phyloP scores from a whole-genome alignment of 2,888 invertebrate genomes.

The Agonum fuliginosum region DNA sequence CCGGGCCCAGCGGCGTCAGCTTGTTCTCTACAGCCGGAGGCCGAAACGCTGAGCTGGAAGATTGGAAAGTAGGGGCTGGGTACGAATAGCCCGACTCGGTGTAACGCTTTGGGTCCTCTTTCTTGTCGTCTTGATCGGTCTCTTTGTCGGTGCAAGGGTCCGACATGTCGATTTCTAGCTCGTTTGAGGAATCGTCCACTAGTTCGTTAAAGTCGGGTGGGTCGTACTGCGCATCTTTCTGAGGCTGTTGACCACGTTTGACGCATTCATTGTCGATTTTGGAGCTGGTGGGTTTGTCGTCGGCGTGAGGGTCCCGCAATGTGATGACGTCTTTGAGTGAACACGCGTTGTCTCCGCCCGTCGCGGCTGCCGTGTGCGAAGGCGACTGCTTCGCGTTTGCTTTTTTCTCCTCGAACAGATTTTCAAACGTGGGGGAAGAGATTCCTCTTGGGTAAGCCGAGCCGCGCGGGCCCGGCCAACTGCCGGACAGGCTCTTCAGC shows the following conservation, averaged over 20 bases:
- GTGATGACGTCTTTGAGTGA: slow-evolving; percentile 81
- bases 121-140: slow-evolving; percentile 76
- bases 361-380: slow-evolving; percentile 75
- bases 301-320: slow-evolving; percentile 70
- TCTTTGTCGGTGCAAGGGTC: slow-evolving; percentile 81
- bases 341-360: slow-evolving; percentile 77
- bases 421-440: slow-evolving; percentile 86
- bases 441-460: slow-evolving; percentile 78
- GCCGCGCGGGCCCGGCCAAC: slow-evolving; percentile 84
- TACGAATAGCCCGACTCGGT: slow-evolving; percentile 59
- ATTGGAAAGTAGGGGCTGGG: slow-evolving; percentile 63
- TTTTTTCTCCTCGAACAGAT: slow-evolving; percentile 89
- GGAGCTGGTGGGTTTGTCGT: slow-evolving; percentile 56
- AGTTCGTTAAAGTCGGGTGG: slow-evolving; percentile 85
- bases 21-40: slow-evolving; percentile 82
- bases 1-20: slow-evolving; percentile 73
- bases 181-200: slow-evolving; percentile 86
- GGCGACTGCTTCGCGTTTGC: slow-evolving; percentile 79
- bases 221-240: slow-evolving; percentile 77
- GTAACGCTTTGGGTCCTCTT: slow-evolving; percentile 73
- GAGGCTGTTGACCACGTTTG: slow-evolving; percentile 65
- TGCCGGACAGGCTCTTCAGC: slow-evolving; percentile 89
- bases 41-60: slow-evolving; percentile 86
- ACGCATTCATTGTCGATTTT: slow-evolving; percentile 74
- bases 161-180: slow-evolving; percentile 87